Evolutionary conservation across 2,888 invertebrate genomes (phyloP).

Genomic region (Eumacrocentrus americanus): DNA sequence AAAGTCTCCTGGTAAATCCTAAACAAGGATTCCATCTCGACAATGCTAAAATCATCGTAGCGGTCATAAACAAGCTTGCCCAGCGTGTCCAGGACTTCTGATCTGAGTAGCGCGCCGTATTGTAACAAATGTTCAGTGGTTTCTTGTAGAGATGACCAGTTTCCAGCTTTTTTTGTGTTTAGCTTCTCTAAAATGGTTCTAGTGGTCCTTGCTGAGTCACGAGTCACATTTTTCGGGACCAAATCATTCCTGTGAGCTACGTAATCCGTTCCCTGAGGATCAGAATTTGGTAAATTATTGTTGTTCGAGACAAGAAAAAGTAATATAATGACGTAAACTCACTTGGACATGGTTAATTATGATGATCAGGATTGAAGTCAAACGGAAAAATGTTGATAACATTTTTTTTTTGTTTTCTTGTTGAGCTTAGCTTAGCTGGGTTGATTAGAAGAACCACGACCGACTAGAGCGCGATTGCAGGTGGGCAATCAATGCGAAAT

Average conservation of each 20-base stretch:
- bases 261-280: constrained; percentile 33
- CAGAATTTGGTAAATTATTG: too few relatives aligned
- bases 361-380: not conserved
- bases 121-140: constrained; percentile 39
- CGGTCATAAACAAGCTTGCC: constrained; percentile 44
- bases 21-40: constrained; percentile 39
- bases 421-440: not conserved
- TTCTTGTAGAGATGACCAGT: constrained; percentile 36
- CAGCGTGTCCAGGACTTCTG: constrained; percentile 39
- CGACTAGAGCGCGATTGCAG: constrained; percentile 14
- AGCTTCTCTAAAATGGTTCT: constrained; percentile 28
- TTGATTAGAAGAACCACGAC: not conserved
- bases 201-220: constrained; percentile 25
- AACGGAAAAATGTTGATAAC: not conserved
- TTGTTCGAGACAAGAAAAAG: not conserved
- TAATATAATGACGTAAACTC: not conserved
- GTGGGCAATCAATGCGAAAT: constrained; percentile 32
- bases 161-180: constrained; percentile 2
- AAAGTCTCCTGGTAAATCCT: constrained; percentile 39
- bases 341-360: not conserved
- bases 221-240: constrained; percentile 10
- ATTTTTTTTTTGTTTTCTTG: not conserved
- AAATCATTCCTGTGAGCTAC: constrained; percentile 23
- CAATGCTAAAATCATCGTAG: constrained; percentile 42
- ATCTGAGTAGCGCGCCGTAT: constrained; percentile 39